phyloP scores from a whole-genome alignment of 2,888 invertebrate genomes.

The Elmis aenea region DNA sequence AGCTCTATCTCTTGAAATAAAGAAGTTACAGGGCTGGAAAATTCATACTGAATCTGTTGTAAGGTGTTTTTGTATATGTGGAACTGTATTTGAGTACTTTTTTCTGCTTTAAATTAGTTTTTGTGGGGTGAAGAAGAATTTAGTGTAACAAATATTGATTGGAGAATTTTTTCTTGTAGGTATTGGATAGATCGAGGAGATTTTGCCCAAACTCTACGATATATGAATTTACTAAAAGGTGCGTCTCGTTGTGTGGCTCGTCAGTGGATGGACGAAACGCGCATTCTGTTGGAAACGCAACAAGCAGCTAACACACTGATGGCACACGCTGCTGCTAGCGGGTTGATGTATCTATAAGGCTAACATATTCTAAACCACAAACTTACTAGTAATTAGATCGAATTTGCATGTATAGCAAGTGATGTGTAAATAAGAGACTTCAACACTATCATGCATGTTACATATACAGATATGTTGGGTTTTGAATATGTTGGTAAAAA shows the following conservation, averaged over 20 bases:
- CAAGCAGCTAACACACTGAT: constrained; percentile 87
- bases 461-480: background rate
- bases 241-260: constrained; percentile 77
- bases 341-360: constrained; percentile 50
- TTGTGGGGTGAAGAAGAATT: no score
- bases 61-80: no score
- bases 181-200: constrained; percentile 88
- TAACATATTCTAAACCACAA: background rate
- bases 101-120: no score
- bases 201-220: constrained; percentile 76
- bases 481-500: constrained; percentile 5
- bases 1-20: no score
- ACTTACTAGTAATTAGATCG: no score
- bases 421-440: no score
- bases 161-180: constrained; percentile 52
- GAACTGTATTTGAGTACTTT: no score
- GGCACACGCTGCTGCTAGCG: constrained; percentile 81
- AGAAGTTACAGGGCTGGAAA: no score
- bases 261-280: constrained; percentile 84
- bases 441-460: no score
- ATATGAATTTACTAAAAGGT: constrained; percentile 83
- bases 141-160: no score
- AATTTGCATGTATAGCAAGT: no score
- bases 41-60: no score
- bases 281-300: constrained; percentile 78